Evolutionary conservation across 1,140 invertebrate species (phyloP).

Genomic region (Adoxophyes honmai): DNA sequence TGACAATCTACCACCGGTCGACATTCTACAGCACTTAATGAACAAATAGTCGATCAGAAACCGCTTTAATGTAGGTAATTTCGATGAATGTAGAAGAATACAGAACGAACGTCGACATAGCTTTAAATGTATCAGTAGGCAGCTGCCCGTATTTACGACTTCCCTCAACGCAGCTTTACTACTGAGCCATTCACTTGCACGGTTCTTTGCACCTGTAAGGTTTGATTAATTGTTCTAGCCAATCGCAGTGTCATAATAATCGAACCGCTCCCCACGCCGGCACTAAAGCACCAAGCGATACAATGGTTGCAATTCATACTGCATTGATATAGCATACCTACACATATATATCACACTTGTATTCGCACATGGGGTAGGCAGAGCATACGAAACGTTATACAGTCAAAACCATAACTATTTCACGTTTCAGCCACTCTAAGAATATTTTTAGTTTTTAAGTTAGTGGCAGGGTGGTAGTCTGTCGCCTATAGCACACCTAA

Average conservation of each 20-base stretch:
- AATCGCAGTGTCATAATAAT: conserved; percentile 43
- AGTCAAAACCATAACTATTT: too few relatives aligned
- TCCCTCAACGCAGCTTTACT: conserved; percentile 53
- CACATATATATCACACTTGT: too few relatives aligned
- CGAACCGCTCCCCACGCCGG: conserved; percentile 40
- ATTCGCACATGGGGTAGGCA: too few relatives aligned
- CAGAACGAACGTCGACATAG: conserved; percentile 24
- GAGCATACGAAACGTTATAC: too few relatives aligned
- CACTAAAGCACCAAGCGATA: conserved; percentile 17
- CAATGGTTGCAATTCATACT: too few relatives aligned
- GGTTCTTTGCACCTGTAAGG: conserved; percentile 52
- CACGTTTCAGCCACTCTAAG: too few relatives aligned
- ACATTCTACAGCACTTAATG: too few relatives aligned
- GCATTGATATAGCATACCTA: too few relatives aligned
- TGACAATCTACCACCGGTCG: too few relatives aligned
- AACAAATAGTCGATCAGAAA: background rate
- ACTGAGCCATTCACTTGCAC: conserved; percentile 28
- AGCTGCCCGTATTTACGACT: conserved; percentile 69
- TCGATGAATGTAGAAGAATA: conserved; percentile 39
- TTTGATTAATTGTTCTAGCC: conserved; percentile 54
- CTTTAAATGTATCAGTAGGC: conserved; percentile 40
- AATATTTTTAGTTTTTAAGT: too few relatives aligned
- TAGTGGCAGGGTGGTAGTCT: too few relatives aligned
- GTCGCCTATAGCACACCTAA: too few relatives aligned
- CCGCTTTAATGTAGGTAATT: conserved; percentile 18